Evolutionary conservation across 2,113 vertebrate genomes (phyloP), one percentile per base, ranked within the genome.

Genomic region (Coturnix japonica): DNA sequence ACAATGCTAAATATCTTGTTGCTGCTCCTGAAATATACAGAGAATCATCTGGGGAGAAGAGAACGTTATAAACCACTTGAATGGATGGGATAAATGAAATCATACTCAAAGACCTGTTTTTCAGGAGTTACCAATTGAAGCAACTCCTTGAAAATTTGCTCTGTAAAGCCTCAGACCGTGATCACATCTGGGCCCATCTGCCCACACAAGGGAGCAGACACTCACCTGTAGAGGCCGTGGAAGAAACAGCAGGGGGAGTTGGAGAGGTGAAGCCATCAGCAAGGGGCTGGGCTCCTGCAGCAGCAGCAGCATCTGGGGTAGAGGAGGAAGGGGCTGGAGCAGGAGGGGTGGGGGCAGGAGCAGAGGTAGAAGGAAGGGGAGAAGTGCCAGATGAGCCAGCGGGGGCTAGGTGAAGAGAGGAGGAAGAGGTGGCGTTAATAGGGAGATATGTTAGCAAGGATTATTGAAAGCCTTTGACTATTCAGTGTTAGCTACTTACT

Each of bases 211-310:
- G 57, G 75, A 95, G 95, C 96, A 91, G 56, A 81, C 91, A 99
- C 99, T 99, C 98, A 99, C 99, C 99, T 99, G 98, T 31, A 86
- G 98, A 95, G 95, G 98, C 98, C 96, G 98, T 96, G 70, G 98
- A 98, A 97, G 98, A 97, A 75, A 98, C 98, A 97, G 98, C 98
- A 96, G 99, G 98, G 98, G 98, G 99, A 97, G 98, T 91, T 96
- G 98, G 98, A 93, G 99, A 98, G 95, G 98, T 98, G 93, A 99
- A 97, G 98, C 98, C 98, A 97, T 98, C 98, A 95, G 98, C 98
- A 93, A 98, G 98, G 96, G 96, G 96, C 89, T 97, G 98, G 96
- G 97, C 97, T 95, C 98, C 99, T 97, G 98, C 96, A 95, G 97
- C 96, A 96, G 97, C 93, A 93, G 98, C 98, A 95, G 98, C 97